A percentile compares a stretch with the other conserved stretches of the same genome.
These are phyloP conservation scores for Ctenicera cuprea DNA, from an alignment of 2,888 invertebrate species.

Conservation along the genomic window DNA sequence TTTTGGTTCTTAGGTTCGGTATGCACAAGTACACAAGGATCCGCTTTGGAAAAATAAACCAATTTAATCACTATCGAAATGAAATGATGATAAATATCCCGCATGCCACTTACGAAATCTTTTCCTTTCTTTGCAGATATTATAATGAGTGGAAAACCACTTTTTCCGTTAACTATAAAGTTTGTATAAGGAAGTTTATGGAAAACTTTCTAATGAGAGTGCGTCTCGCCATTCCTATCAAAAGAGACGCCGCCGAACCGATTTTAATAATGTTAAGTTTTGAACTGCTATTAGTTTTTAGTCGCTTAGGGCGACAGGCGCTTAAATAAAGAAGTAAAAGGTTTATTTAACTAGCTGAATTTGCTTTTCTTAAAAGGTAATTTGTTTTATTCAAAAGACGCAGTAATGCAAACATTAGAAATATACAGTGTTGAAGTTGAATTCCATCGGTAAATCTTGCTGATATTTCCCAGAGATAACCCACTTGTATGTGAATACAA, in stretches of 20 bases:
- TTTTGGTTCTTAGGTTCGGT: too few species aligned
- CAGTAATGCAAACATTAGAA: background rate
- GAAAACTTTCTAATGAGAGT: too few species aligned
- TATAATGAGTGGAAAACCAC: too few species aligned
- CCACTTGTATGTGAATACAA: background rate
- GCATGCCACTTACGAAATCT: too few species aligned
- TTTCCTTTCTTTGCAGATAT: too few species aligned
- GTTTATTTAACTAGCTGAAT: slow-evolving; percentile 7
- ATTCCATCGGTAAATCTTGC: background rate
- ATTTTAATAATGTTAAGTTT: background rate
- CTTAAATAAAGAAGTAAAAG: background rate
- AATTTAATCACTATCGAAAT: too few species aligned
- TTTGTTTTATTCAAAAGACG: background rate
- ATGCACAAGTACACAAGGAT: too few species aligned
- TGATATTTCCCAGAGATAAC: slow-evolving; percentile 5
- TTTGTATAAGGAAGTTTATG: too few species aligned
- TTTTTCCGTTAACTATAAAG: too few species aligned
- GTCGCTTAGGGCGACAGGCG: background rate
- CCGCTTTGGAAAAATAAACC: too few species aligned
- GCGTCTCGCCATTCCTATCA: too few species aligned
- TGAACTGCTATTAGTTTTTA: background rate
- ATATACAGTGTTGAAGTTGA: background rate
- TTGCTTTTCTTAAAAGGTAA: background rate
- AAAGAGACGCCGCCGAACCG: background rate
- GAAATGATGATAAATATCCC: too few species aligned